A percentile compares a stretch with the other conserved stretches of the same genome.
Evolutionary conservation across 2,797 vertebrate genomes (phyloP).

Genomic region (Sitta carolinensis): DNA sequence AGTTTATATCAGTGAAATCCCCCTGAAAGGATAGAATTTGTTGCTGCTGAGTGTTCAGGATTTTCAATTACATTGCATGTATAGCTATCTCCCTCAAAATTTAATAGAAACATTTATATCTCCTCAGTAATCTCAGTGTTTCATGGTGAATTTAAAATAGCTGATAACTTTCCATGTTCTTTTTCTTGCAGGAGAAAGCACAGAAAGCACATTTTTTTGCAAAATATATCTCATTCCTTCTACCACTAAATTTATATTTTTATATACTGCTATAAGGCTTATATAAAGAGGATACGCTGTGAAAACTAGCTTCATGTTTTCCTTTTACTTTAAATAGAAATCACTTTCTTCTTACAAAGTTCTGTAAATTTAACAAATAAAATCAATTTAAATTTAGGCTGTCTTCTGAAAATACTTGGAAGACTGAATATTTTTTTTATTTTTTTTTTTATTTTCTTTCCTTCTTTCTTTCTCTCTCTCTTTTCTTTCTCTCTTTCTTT

Average conservation of each 20-base stretch:
- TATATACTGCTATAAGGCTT: neutral
- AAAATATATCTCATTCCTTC: neutral
- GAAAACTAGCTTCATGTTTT: neutral
- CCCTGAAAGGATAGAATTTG: neutral
- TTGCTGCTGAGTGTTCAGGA: neutral
- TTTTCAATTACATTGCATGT: neutral
- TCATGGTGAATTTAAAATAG: neutral
- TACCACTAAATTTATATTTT: neutral
- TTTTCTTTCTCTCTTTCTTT: too few relatives aligned
- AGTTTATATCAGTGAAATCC: neutral
- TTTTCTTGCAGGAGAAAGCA: neutral
- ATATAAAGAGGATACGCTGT: neutral
- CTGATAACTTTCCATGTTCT: neutral
- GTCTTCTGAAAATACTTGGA: neutral
- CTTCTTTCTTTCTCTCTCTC: too few relatives aligned
- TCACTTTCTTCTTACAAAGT: neutral
- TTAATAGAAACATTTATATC: neutral
- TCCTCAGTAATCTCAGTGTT: neutral
- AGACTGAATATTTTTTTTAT: too few relatives aligned
- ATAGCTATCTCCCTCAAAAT: neutral
- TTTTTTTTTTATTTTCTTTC: too few relatives aligned
- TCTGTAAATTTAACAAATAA: neutral
- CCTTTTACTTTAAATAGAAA: neutral
- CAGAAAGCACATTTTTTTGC: neutral
- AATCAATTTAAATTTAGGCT: neutral